phyloP scores from a whole-genome alignment of 2,113 vertebrate genomes.

The Leptobrachium ailaonicum region DNA sequence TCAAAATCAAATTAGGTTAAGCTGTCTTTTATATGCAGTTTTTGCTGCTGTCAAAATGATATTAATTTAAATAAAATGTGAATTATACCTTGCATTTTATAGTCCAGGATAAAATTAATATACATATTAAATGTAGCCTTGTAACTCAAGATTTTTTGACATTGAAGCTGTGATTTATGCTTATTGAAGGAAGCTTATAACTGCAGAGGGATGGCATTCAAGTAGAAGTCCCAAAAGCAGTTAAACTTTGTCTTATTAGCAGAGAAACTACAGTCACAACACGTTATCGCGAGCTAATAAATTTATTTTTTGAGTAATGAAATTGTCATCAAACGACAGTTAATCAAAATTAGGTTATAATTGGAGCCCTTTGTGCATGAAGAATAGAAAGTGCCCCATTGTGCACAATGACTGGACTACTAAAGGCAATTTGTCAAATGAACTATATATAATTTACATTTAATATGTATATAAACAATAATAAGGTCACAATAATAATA shows the following conservation, averaged over 20 bases:
- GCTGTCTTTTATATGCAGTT: constrained; percentile 58
- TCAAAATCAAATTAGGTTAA: constrained; percentile 61
- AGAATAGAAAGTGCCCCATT: constrained; percentile 17
- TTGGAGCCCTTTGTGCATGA: constrained; percentile 52
- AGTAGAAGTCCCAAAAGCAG: constrained; percentile 46
- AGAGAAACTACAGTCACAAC: constrained; percentile 66
- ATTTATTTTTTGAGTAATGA: constrained; percentile 70
- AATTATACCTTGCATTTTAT: constrained; percentile 55
- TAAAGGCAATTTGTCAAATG: no score
- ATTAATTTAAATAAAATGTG: constrained; percentile 61
- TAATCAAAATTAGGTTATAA: constrained; percentile 61
- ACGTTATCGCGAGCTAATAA: constrained; percentile 65
- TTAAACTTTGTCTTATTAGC: constrained; percentile 67
- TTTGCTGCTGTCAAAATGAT: constrained; percentile 56
- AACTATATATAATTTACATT: no score
- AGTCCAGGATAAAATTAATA: constrained; percentile 60
- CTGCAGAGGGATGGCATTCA: constrained; percentile 62
- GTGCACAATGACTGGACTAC: background rate
- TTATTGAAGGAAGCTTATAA: constrained; percentile 61
- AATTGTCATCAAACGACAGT: constrained; percentile 60
- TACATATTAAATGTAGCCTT: constrained; percentile 52
- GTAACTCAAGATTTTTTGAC: constrained; percentile 57
- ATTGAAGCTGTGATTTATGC: constrained; percentile 66
- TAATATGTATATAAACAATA: no score
- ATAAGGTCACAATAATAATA: no score